phyloP scores from a whole-genome alignment of 2,113 vertebrate genomes.

The Suricata suricatta region DNA sequence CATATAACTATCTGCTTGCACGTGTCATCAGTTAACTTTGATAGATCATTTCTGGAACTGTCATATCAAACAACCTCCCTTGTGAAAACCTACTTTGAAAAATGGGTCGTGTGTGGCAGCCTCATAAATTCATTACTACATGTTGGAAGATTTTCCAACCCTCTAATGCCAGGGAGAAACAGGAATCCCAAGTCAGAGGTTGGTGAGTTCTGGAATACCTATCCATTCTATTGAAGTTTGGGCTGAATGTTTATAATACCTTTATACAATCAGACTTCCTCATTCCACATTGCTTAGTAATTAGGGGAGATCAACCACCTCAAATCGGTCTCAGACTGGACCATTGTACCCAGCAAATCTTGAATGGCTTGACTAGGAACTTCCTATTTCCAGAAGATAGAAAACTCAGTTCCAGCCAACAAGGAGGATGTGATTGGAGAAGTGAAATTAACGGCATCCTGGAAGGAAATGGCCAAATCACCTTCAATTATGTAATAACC shows the following conservation, averaged over 20 bases:
- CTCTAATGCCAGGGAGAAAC: neutral
- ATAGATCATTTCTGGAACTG: neutral
- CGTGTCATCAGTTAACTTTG: neutral
- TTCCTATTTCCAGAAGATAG: slow-evolving; percentile 1
- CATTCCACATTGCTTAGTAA: neutral
- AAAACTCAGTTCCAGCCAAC: slow-evolving; percentile 30
- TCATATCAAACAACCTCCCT: neutral
- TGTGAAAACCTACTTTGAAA: neutral
- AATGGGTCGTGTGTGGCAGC: neutral
- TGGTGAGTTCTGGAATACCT: neutral
- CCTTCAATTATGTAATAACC: neutral
- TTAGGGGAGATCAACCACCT: neutral
- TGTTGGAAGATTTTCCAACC: neutral
- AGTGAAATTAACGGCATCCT: neutral
- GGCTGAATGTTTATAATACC: neutral
- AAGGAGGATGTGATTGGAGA: slow-evolving; percentile 38
- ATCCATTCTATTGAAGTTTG: neutral
- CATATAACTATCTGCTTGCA: neutral
- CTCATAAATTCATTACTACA: neutral
- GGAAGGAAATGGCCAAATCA: slow-evolving; percentile 41
- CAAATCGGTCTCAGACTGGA: neutral
- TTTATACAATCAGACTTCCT: neutral
- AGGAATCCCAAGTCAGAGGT: neutral
- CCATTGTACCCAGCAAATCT: neutral
- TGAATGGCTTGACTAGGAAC: neutral